Conservation (phyloP, 2,888 invertebrate species). For the Miltochrista miniata region DNA sequence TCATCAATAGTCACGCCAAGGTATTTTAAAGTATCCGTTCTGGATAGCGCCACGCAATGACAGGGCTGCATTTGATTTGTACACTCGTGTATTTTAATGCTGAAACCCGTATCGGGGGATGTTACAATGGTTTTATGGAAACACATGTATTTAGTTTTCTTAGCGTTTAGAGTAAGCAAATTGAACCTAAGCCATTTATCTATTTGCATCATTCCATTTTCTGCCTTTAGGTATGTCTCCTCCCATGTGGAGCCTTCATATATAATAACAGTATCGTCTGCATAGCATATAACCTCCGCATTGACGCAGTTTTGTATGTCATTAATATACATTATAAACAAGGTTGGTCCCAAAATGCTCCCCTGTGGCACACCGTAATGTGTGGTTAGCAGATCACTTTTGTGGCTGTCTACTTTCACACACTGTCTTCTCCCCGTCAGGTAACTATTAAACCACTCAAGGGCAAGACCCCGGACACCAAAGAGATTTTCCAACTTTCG, state of each 20-base stretch:
- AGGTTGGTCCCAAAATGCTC: conserved; percentile 7
- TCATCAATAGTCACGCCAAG: background rate
- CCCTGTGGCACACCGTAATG: conserved; percentile 12
- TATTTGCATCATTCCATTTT: background rate
- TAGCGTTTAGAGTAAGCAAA: background rate
- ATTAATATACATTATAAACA: conserved; percentile 9
- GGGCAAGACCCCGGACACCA: conserved; percentile 3
- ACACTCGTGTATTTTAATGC: background rate
- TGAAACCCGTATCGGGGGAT: background rate
- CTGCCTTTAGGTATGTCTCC: background rate
- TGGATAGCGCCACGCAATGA: conserved; percentile 2
- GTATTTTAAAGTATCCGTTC: background rate
- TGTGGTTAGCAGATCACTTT: background rate
- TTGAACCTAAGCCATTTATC: background rate
- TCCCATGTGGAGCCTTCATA: background rate
- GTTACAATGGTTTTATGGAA: background rate
- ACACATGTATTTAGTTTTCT: background rate
- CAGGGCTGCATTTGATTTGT: conserved; percentile 13
- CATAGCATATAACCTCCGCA: conserved; percentile 1
- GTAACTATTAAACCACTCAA: conserved; percentile 4
- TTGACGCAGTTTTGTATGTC: background rate
- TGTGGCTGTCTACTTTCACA: background rate
- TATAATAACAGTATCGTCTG: conserved; percentile 2
- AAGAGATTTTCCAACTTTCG: conserved; percentile 4
- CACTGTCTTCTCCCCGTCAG: conserved; percentile 1